Evolutionary conservation across 1,140 invertebrate species (phyloP), one percentile per base, ranked within the genome.

Genomic region (Acromyrmex echinatior): DNA sequence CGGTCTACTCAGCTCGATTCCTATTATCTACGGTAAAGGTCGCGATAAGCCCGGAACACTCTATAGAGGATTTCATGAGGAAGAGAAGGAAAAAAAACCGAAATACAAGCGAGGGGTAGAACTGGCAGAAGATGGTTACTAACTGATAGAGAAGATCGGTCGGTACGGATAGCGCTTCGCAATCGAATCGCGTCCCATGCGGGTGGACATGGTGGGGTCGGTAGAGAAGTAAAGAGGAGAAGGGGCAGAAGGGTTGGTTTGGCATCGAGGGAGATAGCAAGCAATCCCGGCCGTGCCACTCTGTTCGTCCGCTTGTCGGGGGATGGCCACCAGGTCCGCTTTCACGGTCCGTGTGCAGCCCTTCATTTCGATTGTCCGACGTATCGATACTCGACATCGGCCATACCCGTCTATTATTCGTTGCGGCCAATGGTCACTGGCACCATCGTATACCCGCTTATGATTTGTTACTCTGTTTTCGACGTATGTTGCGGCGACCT

Each of bases 401-500:
- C 89, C 78, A 73, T 90, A 92, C 91, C 92, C 90, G 91, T 94
- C 93, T 93, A 94, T 94, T 95, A 94, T 94, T 94, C 90, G 92
- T 92, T 92, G 92, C 92, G 92, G 92, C 91, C 93, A 92, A 94
- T 93, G 92, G 91, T 93, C 93, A 91, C 88, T 77, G 79, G 58
- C 80, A 78, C 56, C 58, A 39, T 31, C 62, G 76, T 86, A 86
- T 87, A 90, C 70, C 76, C 74, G 53, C 60, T 87, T 94, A 93
- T 94, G 93, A 94, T 95, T 95, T 95, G 93, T 94, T 92, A 91
- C 90, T 82, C 89, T 93, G 91, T 90, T 93, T 93, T 92, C 92
- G 90, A 93, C 90, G 91, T 94, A 88, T 88, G 92, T 82, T 87
- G 74, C 87, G 74, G 68, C 70, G 65, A 84, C 71, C 81, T 82